Percentiles rank a stretch among this genome's conserved stretches.
Conservation (phyloP, 2,888 invertebrate species). For the Hirtodrosophila trivittata region DNA sequence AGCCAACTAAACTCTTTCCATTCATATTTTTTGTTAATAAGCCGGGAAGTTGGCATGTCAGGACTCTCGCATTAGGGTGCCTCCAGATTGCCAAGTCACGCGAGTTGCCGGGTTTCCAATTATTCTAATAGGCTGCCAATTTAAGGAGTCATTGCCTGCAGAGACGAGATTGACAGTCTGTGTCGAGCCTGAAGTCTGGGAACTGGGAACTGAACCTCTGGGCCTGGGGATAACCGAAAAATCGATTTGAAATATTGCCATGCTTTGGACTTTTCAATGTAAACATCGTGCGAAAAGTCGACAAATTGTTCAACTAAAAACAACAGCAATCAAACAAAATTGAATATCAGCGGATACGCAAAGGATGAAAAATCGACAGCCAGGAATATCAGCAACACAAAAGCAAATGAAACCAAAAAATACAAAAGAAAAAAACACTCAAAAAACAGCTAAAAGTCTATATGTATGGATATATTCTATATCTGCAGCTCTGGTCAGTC, state of each 20-base stretch:
- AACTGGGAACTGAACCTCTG: neutral
- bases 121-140: conserved; percentile 46
- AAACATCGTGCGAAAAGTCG: conserved; percentile 69
- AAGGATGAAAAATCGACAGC: conserved; percentile 59
- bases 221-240: conserved; percentile 10
- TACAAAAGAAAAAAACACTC: conserved; percentile 10
- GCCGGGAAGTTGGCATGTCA: conserved; percentile 12
- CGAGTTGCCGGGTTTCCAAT: conserved; percentile 41
- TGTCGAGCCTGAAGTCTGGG: too few relatives aligned
- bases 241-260: conserved; percentile 65
- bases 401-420: conserved; percentile 13
- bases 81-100: conserved; percentile 39
- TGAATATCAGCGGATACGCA: conserved; percentile 77
- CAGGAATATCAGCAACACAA: conserved; percentile 14
- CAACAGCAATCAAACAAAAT: conserved; percentile 80
- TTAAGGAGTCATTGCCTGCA: conserved; percentile 38
- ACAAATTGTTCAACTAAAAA: conserved; percentile 71
- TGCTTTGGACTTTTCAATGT: conserved; percentile 62
- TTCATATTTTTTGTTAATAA: conserved; percentile 62
- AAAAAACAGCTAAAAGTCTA: neutral
- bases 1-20: conserved; percentile 36
- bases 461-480: neutral
- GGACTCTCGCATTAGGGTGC: conserved; percentile 17
- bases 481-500: conserved; percentile 2
- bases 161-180: conserved; percentile 25